Percentiles rank a stretch among this genome's conserved stretches.
These are phyloP conservation scores for Platalea minor DNA, from an alignment of 2,797 vertebrate genomes.

Conservation along the genomic window DNA sequence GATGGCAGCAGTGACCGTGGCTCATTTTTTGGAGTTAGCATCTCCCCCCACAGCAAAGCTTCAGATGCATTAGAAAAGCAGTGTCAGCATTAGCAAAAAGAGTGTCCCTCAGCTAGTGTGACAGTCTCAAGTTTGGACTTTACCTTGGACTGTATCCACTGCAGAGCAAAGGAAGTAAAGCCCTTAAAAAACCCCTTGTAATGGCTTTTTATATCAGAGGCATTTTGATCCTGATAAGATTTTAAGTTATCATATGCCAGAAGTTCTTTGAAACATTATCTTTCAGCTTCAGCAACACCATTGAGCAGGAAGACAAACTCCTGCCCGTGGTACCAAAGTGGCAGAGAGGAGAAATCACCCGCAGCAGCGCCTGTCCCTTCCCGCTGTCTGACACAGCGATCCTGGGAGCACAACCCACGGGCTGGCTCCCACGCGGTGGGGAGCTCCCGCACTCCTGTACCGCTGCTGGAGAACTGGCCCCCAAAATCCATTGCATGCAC, in stretches of 20 bases:
- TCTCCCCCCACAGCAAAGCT: neutral
- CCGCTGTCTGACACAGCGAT: rapidly evolving
- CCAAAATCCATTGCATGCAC: neutral
- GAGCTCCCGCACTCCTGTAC: neutral
- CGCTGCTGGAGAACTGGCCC: neutral
- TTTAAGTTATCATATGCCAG: neutral
- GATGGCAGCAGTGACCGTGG: rapidly evolving
- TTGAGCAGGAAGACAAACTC: neutral
- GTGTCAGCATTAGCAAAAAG: neutral
- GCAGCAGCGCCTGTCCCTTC: rapidly evolving
- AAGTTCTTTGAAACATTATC: neutral
- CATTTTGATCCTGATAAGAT: neutral
- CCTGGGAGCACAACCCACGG: rapidly evolving
- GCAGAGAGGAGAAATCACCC: neutral
- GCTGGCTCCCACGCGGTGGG: rapidly evolving
- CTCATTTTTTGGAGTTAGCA: neutral
- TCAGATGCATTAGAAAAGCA: neutral
- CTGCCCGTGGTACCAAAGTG: rapidly evolving
- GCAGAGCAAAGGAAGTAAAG: constrained; percentile 28
- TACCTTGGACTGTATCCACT: constrained; percentile 25
- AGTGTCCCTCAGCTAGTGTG: neutral
- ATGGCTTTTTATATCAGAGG: neutral
- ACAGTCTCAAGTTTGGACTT: constrained; percentile 18
- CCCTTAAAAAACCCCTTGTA: neutral
- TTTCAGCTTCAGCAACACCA: neutral